phyloP scores from a whole-genome alignment of 1,140 invertebrate genomes.

The Cephus cinctus region DNA sequence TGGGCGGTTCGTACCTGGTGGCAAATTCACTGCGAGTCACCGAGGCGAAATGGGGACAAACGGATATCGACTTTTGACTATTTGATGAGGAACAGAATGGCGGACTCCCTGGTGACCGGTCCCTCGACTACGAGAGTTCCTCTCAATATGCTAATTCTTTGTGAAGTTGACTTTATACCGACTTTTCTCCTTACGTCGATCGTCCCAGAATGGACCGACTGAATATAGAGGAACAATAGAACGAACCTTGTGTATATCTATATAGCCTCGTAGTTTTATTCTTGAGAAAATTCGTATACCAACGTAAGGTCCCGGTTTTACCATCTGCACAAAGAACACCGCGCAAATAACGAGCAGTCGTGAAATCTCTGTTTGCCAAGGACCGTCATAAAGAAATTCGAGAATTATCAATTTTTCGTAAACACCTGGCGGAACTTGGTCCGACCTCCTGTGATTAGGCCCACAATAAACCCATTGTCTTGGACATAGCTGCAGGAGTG shows the following conservation, averaged over 20 bases:
- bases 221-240: too few relatives aligned
- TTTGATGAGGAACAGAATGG: constrained; percentile 37
- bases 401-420: constrained; percentile 44
- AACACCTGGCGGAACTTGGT: constrained; percentile 37
- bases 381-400: constrained; percentile 41
- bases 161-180: too few relatives aligned
- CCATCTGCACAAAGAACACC: too few relatives aligned
- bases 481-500: too few relatives aligned
- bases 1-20: too few relatives aligned
- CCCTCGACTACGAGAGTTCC: neutral
- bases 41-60: constrained; percentile 10
- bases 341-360: neutral
- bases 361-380: constrained; percentile 9
- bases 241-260: too few relatives aligned
- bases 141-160: constrained; percentile 34
- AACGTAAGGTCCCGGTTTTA: too few relatives aligned
- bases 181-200: too few relatives aligned
- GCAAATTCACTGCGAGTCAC: too few relatives aligned
- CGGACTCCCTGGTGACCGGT: constrained; percentile 26
- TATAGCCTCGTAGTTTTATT: too few relatives aligned
- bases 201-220: too few relatives aligned
- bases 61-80: constrained; percentile 41
- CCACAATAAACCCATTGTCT: constrained; percentile 33
- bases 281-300: too few relatives aligned
- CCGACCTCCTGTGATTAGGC: constrained; percentile 23